Evolutionary conservation across 2,797 vertebrate species (phyloP).

Genomic region (Gorsachius magnificus): DNA sequence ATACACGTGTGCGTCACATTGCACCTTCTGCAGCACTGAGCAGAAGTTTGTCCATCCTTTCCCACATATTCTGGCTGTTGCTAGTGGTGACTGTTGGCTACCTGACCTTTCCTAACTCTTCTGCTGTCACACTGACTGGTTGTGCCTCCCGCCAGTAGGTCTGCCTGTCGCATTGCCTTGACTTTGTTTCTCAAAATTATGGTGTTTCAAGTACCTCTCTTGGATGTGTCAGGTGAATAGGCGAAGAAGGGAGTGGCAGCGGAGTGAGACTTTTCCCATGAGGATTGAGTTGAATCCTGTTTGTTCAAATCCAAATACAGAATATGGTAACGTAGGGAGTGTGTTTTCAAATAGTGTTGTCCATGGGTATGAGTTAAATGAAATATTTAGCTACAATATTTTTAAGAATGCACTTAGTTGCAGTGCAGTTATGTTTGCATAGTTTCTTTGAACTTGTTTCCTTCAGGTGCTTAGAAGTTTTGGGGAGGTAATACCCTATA

Average conservation of each 20-base stretch:
- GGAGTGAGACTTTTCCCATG: not conserved
- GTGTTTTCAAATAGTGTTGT: not conserved
- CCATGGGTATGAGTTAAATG: not conserved
- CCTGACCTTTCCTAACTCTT: not conserved
- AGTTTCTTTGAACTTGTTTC: not conserved
- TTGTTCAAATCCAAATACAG: not conserved
- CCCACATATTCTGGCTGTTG: not conserved
- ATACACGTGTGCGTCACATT: accelerated
- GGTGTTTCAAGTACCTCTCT: not conserved
- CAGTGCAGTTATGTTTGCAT: not conserved
- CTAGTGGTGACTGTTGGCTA: not conserved
- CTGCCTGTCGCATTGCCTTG: not conserved
- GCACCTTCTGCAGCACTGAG: not conserved
- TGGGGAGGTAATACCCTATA: not conserved
- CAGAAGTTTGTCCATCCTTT: not conserved
- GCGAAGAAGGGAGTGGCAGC: not conserved
- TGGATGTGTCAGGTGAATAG: not conserved
- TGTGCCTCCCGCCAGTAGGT: not conserved
- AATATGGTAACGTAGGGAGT: not conserved
- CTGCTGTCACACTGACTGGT: not conserved
- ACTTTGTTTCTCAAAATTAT: not conserved
- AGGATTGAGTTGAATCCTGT: not conserved
- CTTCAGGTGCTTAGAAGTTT: not conserved
- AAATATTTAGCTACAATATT: not conserved
- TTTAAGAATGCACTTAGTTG: not conserved